Evolutionary conservation across 2,113 vertebrate genomes (phyloP), one percentile per base, ranked within the genome.

Genomic region (Cottus gobio): DNA sequence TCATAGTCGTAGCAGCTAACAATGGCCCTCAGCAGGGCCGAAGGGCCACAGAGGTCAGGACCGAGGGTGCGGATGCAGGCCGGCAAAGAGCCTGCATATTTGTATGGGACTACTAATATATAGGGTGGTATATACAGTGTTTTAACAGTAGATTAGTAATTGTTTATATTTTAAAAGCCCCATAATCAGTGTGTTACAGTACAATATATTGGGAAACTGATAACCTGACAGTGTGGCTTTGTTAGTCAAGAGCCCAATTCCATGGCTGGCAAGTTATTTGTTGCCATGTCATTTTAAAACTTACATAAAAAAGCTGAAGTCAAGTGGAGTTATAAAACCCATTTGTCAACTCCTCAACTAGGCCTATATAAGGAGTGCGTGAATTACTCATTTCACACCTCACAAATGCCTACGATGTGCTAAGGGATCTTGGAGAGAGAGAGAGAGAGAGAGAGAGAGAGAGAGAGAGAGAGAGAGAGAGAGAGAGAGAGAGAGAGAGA

Each of bases 301-400:
- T 42, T 42, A 26, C 56, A 65, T 22, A 62, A 24, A 60, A 48
- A 72, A 68, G 52, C 77, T 52, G 36, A 70, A 73, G 61, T 76
- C 65, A 37, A 71, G 54, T 24, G 61, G 54, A 79, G 72, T 81
- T 88, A 76, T 83, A 86, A 90, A 86, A 85, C 66, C 54, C 62
- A 85, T 85, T 80, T 84, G 82, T 58, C 72, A 74, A 66, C 62
- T 82, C 75, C 79, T 80, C 63, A 67, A 60, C 42, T 5, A 86
- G 48, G 87, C 82, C 90, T 89, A 86, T 88, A 86, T 82, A 90
- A 80, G 80, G 87, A 91, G 77, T 62, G 87, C 80, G 72, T 65
- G 68, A 73, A 89, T 92, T 90, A 90, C 84, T 93, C 86, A 91
- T 88, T 83, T 91, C 90, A 90, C 91, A 93, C 91, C 86, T 93